Evolutionary conservation across 2,888 invertebrate species (phyloP).

Genomic region (Archips crataeganus): DNA sequence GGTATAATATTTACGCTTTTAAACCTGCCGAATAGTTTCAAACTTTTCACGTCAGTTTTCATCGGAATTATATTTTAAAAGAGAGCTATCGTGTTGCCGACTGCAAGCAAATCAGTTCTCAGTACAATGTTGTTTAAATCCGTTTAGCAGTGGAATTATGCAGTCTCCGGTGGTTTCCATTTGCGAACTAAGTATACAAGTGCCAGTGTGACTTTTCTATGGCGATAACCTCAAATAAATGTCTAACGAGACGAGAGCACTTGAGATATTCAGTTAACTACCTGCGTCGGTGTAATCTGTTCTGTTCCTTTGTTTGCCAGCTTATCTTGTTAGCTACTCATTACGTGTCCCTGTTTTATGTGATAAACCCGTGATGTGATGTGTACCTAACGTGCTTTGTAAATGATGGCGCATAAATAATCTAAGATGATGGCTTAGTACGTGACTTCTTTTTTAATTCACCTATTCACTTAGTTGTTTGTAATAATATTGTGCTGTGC

Average conservation of each 20-base stretch:
- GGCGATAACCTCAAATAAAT: slow-evolving; percentile 34
- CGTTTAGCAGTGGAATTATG: slow-evolving; percentile 37
- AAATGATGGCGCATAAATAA: slow-evolving; percentile 32
- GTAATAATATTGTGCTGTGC: slow-evolving; percentile 16
- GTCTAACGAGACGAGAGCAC: slow-evolving; percentile 17
- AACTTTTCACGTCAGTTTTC: neutral
- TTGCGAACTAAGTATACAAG: slow-evolving; percentile 5
- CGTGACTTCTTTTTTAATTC: slow-evolving; percentile 30
- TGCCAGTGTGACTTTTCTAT: neutral
- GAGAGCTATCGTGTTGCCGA: slow-evolving; percentile 23
- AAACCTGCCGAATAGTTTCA: neutral
- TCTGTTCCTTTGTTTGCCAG: slow-evolving; percentile 31
- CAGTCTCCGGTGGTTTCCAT: slow-evolving; percentile 25
- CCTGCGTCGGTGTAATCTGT: slow-evolving; percentile 25
- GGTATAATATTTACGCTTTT: neutral
- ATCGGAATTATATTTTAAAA: slow-evolving; percentile 13
- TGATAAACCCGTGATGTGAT: slow-evolving; percentile 33
- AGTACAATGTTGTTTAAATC: slow-evolving; percentile 32
- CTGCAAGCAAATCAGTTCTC: slow-evolving; percentile 25
- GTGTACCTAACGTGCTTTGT: slow-evolving; percentile 6
- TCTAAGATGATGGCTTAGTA: slow-evolving; percentile 28
- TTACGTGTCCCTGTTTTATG: slow-evolving; percentile 34
- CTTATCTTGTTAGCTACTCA: slow-evolving; percentile 25
- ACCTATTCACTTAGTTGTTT: neutral
- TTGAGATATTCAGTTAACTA: slow-evolving; percentile 13